phyloP scores from a whole-genome alignment of 2,113 vertebrate genomes.

The human region DNA sequence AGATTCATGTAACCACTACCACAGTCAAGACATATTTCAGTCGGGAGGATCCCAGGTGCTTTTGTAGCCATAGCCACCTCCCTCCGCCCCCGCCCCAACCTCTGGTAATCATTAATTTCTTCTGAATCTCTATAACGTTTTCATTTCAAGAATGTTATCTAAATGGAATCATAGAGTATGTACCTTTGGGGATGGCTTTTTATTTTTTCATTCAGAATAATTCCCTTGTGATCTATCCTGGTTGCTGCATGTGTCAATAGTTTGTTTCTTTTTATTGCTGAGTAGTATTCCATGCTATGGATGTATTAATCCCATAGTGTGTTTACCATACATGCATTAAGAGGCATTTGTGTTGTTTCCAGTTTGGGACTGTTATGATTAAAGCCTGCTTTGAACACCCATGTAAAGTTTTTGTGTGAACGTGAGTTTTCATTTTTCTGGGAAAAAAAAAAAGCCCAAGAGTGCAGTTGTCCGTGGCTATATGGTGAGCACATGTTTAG shows the following conservation, averaged over 20 bases:
- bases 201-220: neutral
- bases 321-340: neutral
- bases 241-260: neutral
- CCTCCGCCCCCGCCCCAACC: no score
- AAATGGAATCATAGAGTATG: neutral
- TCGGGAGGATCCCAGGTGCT: neutral
- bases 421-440: neutral
- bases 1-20: neutral
- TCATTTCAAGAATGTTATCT: neutral
- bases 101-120: neutral
- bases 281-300: neutral
- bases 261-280: neutral
- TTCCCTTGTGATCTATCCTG: neutral
- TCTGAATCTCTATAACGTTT: neutral
- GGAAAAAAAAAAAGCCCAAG: neutral
- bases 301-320: no score
- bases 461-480: neutral
- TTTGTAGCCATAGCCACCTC: neutral
- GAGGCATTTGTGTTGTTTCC: neutral
- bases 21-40: neutral
- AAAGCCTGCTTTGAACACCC: neutral
- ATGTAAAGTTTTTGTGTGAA: neutral
- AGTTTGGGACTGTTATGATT: neutral
- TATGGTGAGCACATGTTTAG: neutral
- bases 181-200: neutral